Percentiles rank a stretch among this genome's conserved stretches.
Evolutionary conservation across 1,140 invertebrate genomes (phyloP).

Genomic region (Caenorhabditis inopinata): DNA sequence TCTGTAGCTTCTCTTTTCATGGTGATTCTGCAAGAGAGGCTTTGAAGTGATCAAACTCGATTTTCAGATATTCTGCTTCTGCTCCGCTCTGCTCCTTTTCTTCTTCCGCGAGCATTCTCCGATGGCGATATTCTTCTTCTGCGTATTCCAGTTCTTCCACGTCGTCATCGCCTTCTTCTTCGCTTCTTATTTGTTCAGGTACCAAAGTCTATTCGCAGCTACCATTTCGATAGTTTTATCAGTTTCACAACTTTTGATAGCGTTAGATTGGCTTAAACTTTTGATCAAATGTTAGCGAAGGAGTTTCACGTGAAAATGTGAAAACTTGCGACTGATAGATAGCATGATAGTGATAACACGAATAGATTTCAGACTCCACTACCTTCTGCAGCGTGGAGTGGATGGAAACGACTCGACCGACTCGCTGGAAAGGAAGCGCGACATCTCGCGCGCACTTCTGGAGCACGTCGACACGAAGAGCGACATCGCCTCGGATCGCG

Average conservation of each 20-base stretch:
- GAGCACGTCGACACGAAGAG: slow-evolving; percentile 34
- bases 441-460: slow-evolving; percentile 43
- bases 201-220: no score
- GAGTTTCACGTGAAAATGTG: neutral
- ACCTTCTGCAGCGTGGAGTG: neutral
- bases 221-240: no score
- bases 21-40: neutral
- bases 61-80: slow-evolving; percentile 19
- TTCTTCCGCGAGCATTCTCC: slow-evolving; percentile 35
- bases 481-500: neutral
- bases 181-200: slow-evolving; percentile 33
- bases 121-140: slow-evolving; percentile 16
- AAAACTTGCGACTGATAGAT: no score
- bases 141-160: slow-evolving; percentile 28
- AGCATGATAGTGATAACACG: no score
- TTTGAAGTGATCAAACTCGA: neutral
- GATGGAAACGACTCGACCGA: slow-evolving; percentile 18
- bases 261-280: no score
- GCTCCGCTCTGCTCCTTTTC: slow-evolving; percentile 26
- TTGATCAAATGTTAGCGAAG: no score
- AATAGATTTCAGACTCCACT: slow-evolving; percentile 17
- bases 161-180: slow-evolving; percentile 22
- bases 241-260: no score
- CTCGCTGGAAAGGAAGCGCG: slow-evolving; percentile 40
- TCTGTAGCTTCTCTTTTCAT: slow-evolving; percentile 16